phyloP scores from a whole-genome alignment of 2,113 vertebrate genomes.

The Grammomys surdaster region DNA sequence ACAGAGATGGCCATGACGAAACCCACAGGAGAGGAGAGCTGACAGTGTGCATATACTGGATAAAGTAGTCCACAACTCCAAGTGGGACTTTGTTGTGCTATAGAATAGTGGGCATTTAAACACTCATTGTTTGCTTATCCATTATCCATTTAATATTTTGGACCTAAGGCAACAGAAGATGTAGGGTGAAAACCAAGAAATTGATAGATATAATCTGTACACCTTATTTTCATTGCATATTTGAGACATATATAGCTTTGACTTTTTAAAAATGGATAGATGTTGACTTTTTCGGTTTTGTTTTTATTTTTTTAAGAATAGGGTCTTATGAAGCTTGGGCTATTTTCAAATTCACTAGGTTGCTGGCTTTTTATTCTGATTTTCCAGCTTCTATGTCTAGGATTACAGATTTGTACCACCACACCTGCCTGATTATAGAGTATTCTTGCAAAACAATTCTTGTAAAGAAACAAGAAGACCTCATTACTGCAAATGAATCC shows the following conservation, averaged over 20 bases:
- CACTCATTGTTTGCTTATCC: not conserved
- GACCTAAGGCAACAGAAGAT: not conserved
- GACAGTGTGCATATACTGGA: not conserved
- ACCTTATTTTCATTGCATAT: not conserved
- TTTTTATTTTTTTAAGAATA: not conserved
- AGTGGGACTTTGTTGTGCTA: not conserved
- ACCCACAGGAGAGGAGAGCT: not conserved
- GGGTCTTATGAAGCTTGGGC: not conserved
- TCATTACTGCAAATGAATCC: not conserved
- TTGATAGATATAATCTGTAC: not conserved
- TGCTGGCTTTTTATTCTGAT: not conserved
- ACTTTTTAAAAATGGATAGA: not conserved
- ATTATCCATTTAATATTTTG: not conserved
- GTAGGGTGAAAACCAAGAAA: slow-evolving; percentile 6
- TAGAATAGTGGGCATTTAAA: not conserved
- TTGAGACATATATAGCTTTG: not conserved
- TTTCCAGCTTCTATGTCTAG: not conserved
- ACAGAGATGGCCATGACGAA: not conserved
- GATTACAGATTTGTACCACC: not conserved
- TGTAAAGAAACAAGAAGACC: slow-evolving; percentile 2
- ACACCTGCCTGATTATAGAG: not conserved
- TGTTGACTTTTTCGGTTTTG: not conserved
- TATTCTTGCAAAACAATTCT: not conserved
- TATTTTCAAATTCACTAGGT: not conserved
- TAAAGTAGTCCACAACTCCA: not conserved